Evolutionary conservation across 2,797 vertebrate genomes (phyloP), one percentile per base, ranked within the genome.

Genomic region (Scolopax bukidnonensis): DNA sequence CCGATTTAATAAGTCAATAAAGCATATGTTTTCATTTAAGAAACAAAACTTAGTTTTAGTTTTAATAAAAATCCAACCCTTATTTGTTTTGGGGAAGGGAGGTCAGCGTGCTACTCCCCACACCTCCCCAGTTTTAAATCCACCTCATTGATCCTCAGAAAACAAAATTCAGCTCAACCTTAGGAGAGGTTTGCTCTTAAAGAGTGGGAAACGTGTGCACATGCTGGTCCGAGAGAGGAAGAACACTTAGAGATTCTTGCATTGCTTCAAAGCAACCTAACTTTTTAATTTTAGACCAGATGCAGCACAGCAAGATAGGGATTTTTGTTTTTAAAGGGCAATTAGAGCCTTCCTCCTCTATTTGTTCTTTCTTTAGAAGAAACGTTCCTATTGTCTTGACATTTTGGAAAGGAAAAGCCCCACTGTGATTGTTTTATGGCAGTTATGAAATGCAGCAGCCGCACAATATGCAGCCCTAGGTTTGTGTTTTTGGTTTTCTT

Each of bases 301-400:
- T 94, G 86, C 68, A 87, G 90, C 94, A 91, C 94, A 95, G 96
- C 91, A 95, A 95, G 93, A 96, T 87, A 92, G 86, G 18, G 41
- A 95, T 87, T 89, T 89, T 85, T 80, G 95, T 94, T 90, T 86
- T 85, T 61, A 68, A 87, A 87, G 27, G 36, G 84, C 77, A 88
- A 53, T 87, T 78, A 95, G 84, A 92, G 81, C 88, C 94, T 96
- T 96, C 95, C 96, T 95, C 80, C 30, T 93, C 88, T 27, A 90
- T 95, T 96, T 96, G 87, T 91, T 95, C 90, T 87, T 93, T 92
- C 93, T 93, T 96, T 61, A 96, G 90, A 93, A 94, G 94, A 96
- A 89, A 93, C 21, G 47, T 88, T 87, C 89, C 93, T 84, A 96
- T 95, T 96, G 95, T 96, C 89, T 89, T 88, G 69, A 95, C 74